Conservation (phyloP, 2,113 vertebrate genomes). For the Mustela lutreola region DNA sequence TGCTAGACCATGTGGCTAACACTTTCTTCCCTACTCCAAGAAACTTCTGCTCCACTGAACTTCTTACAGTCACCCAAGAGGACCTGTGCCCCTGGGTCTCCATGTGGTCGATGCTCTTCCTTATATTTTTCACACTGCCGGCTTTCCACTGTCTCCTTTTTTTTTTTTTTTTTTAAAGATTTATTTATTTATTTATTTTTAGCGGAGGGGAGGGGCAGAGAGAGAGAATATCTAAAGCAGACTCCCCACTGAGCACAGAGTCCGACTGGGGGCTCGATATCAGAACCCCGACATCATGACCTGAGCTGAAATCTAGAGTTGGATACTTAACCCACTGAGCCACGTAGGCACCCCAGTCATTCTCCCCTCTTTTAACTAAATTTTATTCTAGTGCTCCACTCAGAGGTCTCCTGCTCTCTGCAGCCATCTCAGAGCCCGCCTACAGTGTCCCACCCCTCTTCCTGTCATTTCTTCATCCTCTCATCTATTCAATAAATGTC, state of each 20-base stretch:
- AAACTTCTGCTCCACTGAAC: neutral
- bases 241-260: neutral
- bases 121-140: neutral
- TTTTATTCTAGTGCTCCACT: neutral
- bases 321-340: neutral
- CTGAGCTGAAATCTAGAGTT: neutral
- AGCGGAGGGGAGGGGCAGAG: neutral
- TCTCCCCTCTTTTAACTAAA: neutral
- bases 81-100: accelerated
- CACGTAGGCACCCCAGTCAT: neutral
- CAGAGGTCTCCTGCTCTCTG: neutral
- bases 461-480: neutral
- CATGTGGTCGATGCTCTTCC: neutral
- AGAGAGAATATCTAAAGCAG: neutral
- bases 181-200: neutral
- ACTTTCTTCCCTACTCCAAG: neutral
- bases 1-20: neutral
- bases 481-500: neutral
- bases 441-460: neutral
- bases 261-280: neutral
- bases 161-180: neutral
- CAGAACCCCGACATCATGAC: neutral
- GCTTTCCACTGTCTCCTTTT: neutral
- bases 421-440: neutral
- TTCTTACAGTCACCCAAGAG: neutral